Evolutionary conservation across 2,888 invertebrate species (phyloP), one percentile per base, ranked within the genome.

Genomic region (Hyposoter dolosus): DNA sequence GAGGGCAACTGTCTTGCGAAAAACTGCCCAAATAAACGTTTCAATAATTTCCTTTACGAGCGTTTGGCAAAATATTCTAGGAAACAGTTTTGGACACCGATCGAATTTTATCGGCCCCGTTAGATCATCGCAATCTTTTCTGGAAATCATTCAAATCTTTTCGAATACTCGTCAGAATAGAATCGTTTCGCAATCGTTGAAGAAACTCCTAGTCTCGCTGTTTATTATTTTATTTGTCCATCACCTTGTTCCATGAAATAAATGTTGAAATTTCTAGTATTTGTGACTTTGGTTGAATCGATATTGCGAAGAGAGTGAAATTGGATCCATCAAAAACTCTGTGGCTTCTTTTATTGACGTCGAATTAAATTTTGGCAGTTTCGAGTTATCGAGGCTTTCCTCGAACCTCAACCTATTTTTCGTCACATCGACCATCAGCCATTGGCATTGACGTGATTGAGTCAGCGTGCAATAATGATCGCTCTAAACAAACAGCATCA

Each of bases 401-500:
- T 43, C 40, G 28, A 40, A 53, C 17, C 56, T 53, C 50, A 60
- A 56, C 32, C 23, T 5, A n/a, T 32, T 28, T 32, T 28, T n/a
- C 32, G 50, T 56, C 12, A 47, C 23, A 32, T 66, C 40, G 17
- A 56, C 63, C 63, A 63, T 23, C 63, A 50, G 56, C n/a, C 47
- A 74, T 43, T 23, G 43, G 60, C 74, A 43, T 60, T 43, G 43
- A 43, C 50, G 47, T n/a, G 47, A 50, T 65, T 47, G 43, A 53
- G 53, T 43, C 53, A 28, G 53, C 56, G 28, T 19, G 47, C 47
- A 23, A 47, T 17, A 60, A 28, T 32, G 35, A 65, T 23, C 43
- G 43, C 40, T 72, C 23, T 63, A 69, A 82, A 78, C 66, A 69
- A 69, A 17, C 60, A 15, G 45, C 43, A 50, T 17, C 82, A 6